phyloP scores from a whole-genome alignment of 2,113 vertebrate species.

The Lates calcarifer region DNA sequence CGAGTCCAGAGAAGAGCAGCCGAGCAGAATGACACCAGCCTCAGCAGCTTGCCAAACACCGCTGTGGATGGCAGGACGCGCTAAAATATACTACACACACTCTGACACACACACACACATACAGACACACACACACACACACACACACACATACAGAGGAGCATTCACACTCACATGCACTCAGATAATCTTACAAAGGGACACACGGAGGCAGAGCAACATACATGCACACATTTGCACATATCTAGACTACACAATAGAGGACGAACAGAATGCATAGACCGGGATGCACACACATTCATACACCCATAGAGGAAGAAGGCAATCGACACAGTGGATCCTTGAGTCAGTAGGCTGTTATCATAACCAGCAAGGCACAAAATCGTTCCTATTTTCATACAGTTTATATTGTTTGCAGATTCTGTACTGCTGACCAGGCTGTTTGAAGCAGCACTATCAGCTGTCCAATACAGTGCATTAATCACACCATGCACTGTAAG shows the following conservation, averaged over 20 bases:
- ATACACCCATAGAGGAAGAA: background rate
- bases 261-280: slow-evolving; percentile 1
- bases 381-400: background rate
- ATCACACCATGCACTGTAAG: background rate
- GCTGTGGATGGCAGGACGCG: slow-evolving; percentile 52
- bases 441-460: slow-evolving; percentile 14
- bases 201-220: background rate
- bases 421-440: background rate
- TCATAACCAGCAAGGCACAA: slow-evolving; percentile 9
- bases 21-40: slow-evolving; percentile 78
- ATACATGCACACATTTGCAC: background rate
- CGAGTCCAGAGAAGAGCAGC: slow-evolving; percentile 66
- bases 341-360: slow-evolving; percentile 10
- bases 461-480: background rate
- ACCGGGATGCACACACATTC: background rate
- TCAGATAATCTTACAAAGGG: background rate
- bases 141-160: slow-evolving; percentile 4
- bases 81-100: slow-evolving; percentile 54
- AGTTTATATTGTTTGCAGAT: background rate
- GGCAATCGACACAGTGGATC: slow-evolving; percentile 18
- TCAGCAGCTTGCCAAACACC: slow-evolving; percentile 70
- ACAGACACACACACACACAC: slow-evolving; percentile 20
- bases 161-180: background rate
- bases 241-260: slow-evolving; percentile 15
- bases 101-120: slow-evolving; percentile 18